Evolutionary conservation across 1,140 invertebrate genomes (phyloP), one percentile per base, ranked within the genome.

Genomic region (Conus ventricosus): DNA sequence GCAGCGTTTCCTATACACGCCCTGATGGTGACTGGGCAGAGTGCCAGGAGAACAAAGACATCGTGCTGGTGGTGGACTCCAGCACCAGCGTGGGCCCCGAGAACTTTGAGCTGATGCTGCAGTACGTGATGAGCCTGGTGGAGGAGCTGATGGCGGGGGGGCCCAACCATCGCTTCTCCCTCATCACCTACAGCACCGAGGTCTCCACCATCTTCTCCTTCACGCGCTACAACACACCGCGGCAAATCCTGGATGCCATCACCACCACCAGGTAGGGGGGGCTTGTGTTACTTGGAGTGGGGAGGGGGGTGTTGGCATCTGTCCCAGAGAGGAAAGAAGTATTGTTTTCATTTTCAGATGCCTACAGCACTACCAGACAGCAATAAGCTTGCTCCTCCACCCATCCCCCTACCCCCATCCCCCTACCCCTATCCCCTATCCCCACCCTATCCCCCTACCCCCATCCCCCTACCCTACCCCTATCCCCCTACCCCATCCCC

Each of bases 11-110:
- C 39, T 39, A 39, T 39, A 3, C 39, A 39, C 39, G 3, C 39
- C 3, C 39, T 39, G 39, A 39, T 39, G 8, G 57, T 63, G 51
- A 39, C 39, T 87, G 75, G 90, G 51, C 89, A 94, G 93, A 88
- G 51, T 94, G 93, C 86, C 75, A 90, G n/a, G 53, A 87, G 4
- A 89, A 81, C 27, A 93, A 93, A 83, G 94, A 94, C 89, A 92
- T 94, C 55, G 90, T 89, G n/a, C 92, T 94, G 84, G 91, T 94
- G 1, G 51, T 94, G 63, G 93, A 94, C 87, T 91, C 92, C n/a
- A 93, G 93, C 23, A 88, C 92, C n/a, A 93, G 93, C 85, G 91
- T 94, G 25, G 93, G 93, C 15, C 71, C 76, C 10, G 60, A 63
- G 0, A 94, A 94, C 91, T 94, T 93, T 86, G 55, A 91, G 27